phyloP scores from a whole-genome alignment of 1,140 invertebrate genomes.

The Adelges cooleyi region DNA sequence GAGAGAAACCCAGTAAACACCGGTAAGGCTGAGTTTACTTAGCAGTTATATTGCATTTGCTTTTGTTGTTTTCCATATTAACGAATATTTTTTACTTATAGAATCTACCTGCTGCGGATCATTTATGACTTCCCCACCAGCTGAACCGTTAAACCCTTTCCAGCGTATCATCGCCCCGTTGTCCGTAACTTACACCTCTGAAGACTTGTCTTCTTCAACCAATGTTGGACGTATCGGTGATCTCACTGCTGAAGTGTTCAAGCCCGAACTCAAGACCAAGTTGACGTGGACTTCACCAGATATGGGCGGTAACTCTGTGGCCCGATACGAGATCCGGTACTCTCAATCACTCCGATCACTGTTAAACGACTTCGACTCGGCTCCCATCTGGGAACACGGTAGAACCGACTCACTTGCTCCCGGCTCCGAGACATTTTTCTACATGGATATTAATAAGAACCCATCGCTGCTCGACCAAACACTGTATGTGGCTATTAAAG shows the following conservation, averaged over 20 bases:
- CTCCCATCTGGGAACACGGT: conserved; percentile 37
- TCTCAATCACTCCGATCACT: conserved; percentile 39
- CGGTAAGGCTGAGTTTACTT: not conserved
- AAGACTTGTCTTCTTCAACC: conserved; percentile 36
- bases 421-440: conserved; percentile 40
- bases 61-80: too few species aligned
- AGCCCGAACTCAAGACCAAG: conserved; percentile 38
- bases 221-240: conserved; percentile 41
- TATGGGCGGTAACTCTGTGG: conserved; percentile 41
- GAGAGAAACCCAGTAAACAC: not conserved
- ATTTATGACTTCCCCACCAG: conserved; percentile 38
- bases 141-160: conserved; percentile 40
- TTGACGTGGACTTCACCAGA: conserved; percentile 47
- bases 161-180: conserved; percentile 41
- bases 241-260: conserved; percentile 38
- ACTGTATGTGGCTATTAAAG: conserved; percentile 44
- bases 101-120: conserved; percentile 41
- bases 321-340: conserved; percentile 42
- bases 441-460: conserved; percentile 40
- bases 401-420: conserved; percentile 38
- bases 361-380: conserved; percentile 40
- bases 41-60: too few species aligned
- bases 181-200: conserved; percentile 37
- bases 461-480: conserved; percentile 40
- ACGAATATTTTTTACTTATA: conserved; percentile 31